phyloP scores from a whole-genome alignment of 1,140 invertebrate genomes.

The Zelostemma sp. region DNA sequence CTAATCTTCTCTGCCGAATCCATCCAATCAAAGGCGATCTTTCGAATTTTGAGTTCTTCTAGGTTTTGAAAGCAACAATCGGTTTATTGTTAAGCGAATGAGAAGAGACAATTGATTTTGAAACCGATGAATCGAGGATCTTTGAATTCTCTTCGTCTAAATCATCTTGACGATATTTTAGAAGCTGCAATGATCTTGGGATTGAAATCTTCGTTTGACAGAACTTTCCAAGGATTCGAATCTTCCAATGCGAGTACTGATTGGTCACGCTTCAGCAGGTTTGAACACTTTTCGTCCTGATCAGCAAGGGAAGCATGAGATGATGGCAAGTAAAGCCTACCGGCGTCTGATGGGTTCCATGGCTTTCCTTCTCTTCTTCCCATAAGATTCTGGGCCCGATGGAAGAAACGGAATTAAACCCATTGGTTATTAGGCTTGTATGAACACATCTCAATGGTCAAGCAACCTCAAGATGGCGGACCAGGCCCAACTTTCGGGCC shows the following conservation, averaged over 20 bases:
- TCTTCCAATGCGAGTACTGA: constrained; percentile 23
- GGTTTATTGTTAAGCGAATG: no score
- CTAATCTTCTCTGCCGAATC: no score
- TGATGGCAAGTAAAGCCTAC: constrained; percentile 21
- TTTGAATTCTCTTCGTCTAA: no score
- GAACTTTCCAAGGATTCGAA: background rate
- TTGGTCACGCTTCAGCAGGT: constrained; percentile 60
- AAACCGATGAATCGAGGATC: no score
- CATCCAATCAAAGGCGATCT: no score
- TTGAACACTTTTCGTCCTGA: constrained; percentile 57
- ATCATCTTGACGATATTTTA: no score
- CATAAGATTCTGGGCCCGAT: constrained; percentile 31
- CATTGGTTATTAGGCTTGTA: constrained; percentile 50
- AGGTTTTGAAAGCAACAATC: no score
- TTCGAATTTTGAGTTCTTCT: no score
- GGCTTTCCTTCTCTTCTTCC: constrained; percentile 38
- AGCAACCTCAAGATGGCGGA: constrained; percentile 22
- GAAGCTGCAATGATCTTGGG: no score
- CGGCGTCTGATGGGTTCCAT: constrained; percentile 30
- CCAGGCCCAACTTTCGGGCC: constrained; percentile 15
- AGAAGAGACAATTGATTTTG: no score
- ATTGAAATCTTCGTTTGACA: no score
- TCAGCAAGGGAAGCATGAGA: constrained; percentile 59
- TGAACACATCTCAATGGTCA: constrained; percentile 28
- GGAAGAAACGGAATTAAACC: constrained; percentile 51